Evolutionary conservation across 2,113 vertebrate species (phyloP).

Genomic region (Megaptera novaeangliae): DNA sequence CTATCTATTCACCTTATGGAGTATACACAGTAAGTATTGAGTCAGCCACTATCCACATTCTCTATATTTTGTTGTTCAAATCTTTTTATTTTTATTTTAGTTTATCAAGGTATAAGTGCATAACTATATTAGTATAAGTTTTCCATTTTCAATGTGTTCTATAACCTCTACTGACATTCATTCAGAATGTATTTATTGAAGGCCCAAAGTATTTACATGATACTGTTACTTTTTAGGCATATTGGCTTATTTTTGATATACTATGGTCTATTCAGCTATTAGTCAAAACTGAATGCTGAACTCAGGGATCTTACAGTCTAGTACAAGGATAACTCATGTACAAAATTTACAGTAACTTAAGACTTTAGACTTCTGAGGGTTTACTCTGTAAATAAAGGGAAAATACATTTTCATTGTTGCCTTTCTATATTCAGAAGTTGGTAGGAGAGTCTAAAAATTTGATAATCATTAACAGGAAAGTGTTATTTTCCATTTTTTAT

Average conservation of each 20-base stretch:
- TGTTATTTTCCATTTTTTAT: background rate
- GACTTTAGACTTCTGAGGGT: background rate
- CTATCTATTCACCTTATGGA: background rate
- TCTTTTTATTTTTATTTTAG: background rate
- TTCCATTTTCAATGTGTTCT: background rate
- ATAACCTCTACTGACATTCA: background rate
- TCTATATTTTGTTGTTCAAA: background rate
- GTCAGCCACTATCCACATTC: background rate
- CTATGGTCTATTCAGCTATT: background rate
- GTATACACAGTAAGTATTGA: background rate
- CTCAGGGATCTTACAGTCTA: background rate
- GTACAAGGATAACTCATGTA: background rate
- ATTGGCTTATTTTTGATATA: background rate
- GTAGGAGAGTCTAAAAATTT: background rate
- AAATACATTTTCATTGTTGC: background rate
- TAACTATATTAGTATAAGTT: background rate
- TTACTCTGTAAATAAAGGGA: background rate
- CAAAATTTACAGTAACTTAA: background rate
- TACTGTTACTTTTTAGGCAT: background rate
- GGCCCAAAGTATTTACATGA: too few relatives aligned
- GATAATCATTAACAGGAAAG: background rate
- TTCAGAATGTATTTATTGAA: background rate
- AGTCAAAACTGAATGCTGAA: background rate
- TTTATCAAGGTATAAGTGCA: background rate
- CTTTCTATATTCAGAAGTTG: background rate